A percentile compares a stretch with the other conserved stretches of the same genome.
phyloP scores from a whole-genome alignment of 2,113 vertebrate species.

The Takifugu bimaculatus region DNA sequence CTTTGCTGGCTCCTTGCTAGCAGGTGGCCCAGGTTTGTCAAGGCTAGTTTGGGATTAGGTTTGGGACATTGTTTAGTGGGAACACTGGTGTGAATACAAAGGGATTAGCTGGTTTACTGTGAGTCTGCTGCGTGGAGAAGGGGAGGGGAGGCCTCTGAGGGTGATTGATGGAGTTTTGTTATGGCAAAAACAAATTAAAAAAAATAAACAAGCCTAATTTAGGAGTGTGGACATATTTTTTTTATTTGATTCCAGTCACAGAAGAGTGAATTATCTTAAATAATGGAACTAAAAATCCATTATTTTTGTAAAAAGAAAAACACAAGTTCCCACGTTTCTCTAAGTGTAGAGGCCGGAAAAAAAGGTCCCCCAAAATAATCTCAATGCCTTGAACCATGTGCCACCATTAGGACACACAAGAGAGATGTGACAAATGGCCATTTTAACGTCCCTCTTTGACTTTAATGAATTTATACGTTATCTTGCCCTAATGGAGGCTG shows the following conservation, averaged over 20 bases:
- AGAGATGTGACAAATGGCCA: slow-evolving; percentile 72
- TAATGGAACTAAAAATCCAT: too few species aligned
- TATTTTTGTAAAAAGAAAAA: slow-evolving; percentile 5
- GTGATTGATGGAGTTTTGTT: slow-evolving; percentile 54
- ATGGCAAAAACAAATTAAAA: not conserved
- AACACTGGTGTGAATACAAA: slow-evolving; percentile 75
- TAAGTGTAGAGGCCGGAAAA: slow-evolving; percentile 18
- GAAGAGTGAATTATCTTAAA: too few species aligned
- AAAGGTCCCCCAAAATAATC: slow-evolving; percentile 50
- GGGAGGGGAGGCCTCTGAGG: slow-evolving; percentile 41
- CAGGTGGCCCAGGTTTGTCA: slow-evolving; percentile 70
- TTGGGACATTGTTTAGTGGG: slow-evolving; percentile 69
- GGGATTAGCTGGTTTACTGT: slow-evolving; percentile 70
- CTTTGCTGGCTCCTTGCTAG: slow-evolving; percentile 14
- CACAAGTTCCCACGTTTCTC: slow-evolving; percentile 54
- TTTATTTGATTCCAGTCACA: not conserved
- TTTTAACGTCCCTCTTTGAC: slow-evolving; percentile 78
- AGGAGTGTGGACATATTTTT: not conserved
- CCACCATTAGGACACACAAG: slow-evolving; percentile 77
- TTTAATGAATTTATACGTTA: slow-evolving; percentile 83
- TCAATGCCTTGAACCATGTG: slow-evolving; percentile 76
- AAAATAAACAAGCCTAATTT: too few species aligned
- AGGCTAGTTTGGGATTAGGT: slow-evolving; percentile 65
- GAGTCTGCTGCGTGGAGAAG: slow-evolving; percentile 40
- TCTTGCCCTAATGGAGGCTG: slow-evolving; percentile 70